These are phyloP conservation scores for Microchrysa polita DNA, from an alignment of 2,888 invertebrate species.

Conservation along the genomic window DNA sequence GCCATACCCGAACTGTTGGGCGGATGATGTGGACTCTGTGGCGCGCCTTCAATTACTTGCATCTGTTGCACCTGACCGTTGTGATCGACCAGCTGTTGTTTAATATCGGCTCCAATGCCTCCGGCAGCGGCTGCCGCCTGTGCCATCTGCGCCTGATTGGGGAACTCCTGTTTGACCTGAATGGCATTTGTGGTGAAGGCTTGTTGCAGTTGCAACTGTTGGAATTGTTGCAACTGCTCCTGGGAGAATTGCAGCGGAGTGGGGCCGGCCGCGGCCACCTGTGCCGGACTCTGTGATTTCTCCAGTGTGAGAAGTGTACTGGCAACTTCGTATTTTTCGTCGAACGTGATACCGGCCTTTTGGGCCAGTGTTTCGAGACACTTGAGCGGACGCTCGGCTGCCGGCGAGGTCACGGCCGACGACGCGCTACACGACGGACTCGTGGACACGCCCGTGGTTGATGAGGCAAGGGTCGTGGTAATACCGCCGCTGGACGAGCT, in stretches of 20 bases:
- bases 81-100: slow-evolving; percentile 64
- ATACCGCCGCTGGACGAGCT: slow-evolving; percentile 67
- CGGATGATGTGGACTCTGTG: slow-evolving; percentile 66
- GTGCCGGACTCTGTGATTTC: slow-evolving; percentile 68
- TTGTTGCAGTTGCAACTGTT: slow-evolving; percentile 71
- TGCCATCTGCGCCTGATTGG: slow-evolving; percentile 54
- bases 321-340: slow-evolving; percentile 78
- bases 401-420: slow-evolving; percentile 53
- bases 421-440: slow-evolving; percentile 58
- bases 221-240: slow-evolving; percentile 69
- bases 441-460: slow-evolving; percentile 64
- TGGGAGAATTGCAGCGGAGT: slow-evolving; percentile 62
- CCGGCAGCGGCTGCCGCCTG: slow-evolving; percentile 35
- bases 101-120: slow-evolving; percentile 55
- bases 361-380: slow-evolving; percentile 77
- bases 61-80: slow-evolving; percentile 65
- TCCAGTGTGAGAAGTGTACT: slow-evolving; percentile 73
- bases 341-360: slow-evolving; percentile 78
- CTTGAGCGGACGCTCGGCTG: slow-evolving; percentile 68
- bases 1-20: slow-evolving; percentile 57
- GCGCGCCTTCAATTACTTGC: slow-evolving; percentile 63
- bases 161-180: slow-evolving; percentile 64
- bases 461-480: neutral
- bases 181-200: slow-evolving; percentile 65
- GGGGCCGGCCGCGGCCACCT: slow-evolving; percentile 60